Conservation (phyloP, 2,888 invertebrate species). For the Aphidoletes aphidimyza region DNA sequence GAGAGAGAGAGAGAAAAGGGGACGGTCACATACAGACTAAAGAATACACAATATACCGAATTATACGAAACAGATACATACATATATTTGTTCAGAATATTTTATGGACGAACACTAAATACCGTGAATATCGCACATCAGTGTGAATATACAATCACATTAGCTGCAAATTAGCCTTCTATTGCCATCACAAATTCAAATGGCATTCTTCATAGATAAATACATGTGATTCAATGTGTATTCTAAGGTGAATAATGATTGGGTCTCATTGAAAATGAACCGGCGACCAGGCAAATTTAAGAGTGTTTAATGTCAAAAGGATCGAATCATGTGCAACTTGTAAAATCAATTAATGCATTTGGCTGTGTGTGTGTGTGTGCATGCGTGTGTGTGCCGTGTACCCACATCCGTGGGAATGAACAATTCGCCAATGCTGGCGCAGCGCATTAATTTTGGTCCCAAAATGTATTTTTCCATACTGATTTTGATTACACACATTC, state of each 20-base stretch:
- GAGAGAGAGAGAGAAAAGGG: no score
- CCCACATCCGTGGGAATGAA: neutral
- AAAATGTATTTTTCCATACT: neutral
- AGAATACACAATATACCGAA: no score
- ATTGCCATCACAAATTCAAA: constrained; percentile 4
- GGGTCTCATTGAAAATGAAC: neutral
- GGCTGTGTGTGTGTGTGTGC: no score
- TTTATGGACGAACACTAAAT: neutral
- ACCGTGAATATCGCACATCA: constrained; percentile 6
- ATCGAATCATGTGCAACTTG: neutral
- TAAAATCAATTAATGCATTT: constrained; percentile 17
- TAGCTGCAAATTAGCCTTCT: constrained; percentile 28
- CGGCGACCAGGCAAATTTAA: no score
- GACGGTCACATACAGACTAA: no score
- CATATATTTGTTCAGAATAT: neutral
- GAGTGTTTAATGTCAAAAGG: constrained; percentile 24
- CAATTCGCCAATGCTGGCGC: neutral
- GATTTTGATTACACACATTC: neutral
- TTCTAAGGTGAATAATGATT: neutral
- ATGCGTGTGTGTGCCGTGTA: no score
- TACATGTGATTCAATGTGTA: no score
- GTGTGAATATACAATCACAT: constrained; percentile 1
- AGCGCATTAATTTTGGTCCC: neutral
- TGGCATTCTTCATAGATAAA: no score
- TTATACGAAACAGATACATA: neutral